A percentile compares a stretch with the other conserved stretches of the same genome.
Conservation (phyloP, 2,797 vertebrate species). For the Enteromius paludinosus region DNA sequence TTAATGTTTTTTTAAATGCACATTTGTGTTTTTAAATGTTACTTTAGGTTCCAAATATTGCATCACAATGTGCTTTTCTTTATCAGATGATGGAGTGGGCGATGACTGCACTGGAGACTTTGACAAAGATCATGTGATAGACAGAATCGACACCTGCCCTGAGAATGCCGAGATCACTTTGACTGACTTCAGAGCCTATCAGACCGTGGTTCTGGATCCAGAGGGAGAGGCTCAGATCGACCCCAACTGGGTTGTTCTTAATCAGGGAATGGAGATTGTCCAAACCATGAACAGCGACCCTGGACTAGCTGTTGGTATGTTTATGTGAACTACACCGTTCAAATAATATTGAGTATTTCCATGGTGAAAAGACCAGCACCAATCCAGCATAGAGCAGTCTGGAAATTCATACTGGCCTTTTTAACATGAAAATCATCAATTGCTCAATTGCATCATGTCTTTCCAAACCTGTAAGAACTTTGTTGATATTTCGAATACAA, state of each 20-base stretch:
- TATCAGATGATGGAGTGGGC: slow-evolving; percentile 85
- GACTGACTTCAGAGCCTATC: slow-evolving; percentile 98
- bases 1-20: not conserved
- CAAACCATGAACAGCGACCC: slow-evolving; percentile 99
- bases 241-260: slow-evolving; percentile 98
- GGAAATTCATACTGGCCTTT: not conserved
- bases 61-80: not conserved
- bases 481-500: not conserved
- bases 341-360: not conserved
- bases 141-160: slow-evolving; percentile 92
- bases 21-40: not conserved
- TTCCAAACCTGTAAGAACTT: not conserved
- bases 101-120: slow-evolving; percentile 94
- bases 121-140: slow-evolving; percentile 91
- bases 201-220: slow-evolving; percentile 96
- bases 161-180: slow-evolving; percentile 96
- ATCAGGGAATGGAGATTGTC: slow-evolving; percentile 94
- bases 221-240: slow-evolving; percentile 98
- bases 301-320: slow-evolving; percentile 91
- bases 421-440: not conserved
- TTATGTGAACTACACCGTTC: not conserved
- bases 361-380: not conserved
- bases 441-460: not conserved
- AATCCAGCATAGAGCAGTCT: not conserved
- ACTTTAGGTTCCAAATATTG: not conserved